Percentiles rank a stretch among this genome's conserved stretches.
phyloP scores from a whole-genome alignment of 2,113 vertebrate species.

The Halcyon senegalensis region DNA sequence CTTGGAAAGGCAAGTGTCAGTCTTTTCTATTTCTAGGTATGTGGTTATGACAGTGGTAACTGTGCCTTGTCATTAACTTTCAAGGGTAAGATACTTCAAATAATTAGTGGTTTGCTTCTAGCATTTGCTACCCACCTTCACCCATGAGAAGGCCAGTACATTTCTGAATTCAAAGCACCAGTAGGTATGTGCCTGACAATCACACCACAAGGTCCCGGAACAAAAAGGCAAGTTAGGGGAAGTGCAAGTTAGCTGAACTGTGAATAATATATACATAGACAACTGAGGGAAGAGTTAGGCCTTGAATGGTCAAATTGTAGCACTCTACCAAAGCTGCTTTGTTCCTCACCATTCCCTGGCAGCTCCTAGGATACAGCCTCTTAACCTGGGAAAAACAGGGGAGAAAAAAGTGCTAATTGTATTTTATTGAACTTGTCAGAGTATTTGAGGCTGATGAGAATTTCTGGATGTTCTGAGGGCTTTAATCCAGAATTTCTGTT shows the following conservation, averaged over 20 bases:
- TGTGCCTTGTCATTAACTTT: constrained; percentile 17
- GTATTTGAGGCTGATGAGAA: background rate
- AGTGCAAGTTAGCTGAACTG: background rate
- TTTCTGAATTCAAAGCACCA: background rate
- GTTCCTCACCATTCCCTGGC: background rate
- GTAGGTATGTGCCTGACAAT: background rate
- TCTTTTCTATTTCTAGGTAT: background rate
- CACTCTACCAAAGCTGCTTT: background rate
- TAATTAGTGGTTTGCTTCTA: constrained; percentile 12
- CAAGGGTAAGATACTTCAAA: constrained; percentile 19
- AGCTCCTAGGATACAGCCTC: background rate
- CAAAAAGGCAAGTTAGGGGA: background rate
- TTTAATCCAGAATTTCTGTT: background rate
- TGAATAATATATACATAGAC: background rate
- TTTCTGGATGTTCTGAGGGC: background rate
- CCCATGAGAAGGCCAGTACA: background rate
- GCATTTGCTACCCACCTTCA: background rate
- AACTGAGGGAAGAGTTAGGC: background rate
- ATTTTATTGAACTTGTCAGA: background rate
- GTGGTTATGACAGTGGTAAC: background rate
- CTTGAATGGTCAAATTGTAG: background rate
- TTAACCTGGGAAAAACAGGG: background rate
- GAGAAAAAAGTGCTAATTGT: background rate
- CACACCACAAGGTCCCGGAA: background rate
- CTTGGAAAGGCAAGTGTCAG: background rate